These are phyloP conservation scores for Drosophila sechellia DNA, from an alignment of 1,140 invertebrate species.

Conservation along the genomic window DNA sequence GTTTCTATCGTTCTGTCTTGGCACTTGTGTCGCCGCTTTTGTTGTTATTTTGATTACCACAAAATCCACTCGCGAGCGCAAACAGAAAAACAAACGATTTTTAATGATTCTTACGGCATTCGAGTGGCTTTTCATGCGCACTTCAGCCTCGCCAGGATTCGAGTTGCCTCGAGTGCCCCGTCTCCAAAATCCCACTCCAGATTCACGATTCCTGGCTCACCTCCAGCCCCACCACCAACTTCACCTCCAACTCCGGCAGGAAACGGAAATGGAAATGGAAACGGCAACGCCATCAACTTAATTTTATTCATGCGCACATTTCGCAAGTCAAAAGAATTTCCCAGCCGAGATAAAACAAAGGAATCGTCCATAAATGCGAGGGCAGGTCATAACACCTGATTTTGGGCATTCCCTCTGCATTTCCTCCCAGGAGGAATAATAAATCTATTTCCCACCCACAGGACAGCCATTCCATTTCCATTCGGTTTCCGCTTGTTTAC, in stretches of 20 bases:
- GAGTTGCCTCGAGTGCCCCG: conserved; percentile 25
- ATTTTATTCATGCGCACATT: conserved; percentile 78
- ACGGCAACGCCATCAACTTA: conserved; percentile 73
- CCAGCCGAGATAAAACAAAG: conserved; percentile 69
- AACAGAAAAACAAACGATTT: conserved; percentile 66
- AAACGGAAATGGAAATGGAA: conserved; percentile 76
- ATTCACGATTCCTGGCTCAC: not conserved
- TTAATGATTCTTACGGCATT: conserved; percentile 83
- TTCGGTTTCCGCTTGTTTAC: not conserved
- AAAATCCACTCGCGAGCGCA: conserved; percentile 69
- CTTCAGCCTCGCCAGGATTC: conserved; percentile 51
- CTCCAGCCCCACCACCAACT: not conserved
- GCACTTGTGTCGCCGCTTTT: conserved; percentile 51
- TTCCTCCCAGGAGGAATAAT: not conserved
- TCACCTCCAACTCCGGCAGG: conserved; percentile 15
- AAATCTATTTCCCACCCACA: conserved; percentile 5
- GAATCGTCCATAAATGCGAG: conserved; percentile 10
- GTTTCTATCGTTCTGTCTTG: conserved; percentile 23
- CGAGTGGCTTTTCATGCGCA: conserved; percentile 79
- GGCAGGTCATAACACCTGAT: conserved; percentile 13
- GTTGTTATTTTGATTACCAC: conserved; percentile 74
- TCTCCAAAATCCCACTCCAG: not conserved
- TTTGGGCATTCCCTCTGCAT: conserved; percentile 1
- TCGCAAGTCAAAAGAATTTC: conserved; percentile 62
- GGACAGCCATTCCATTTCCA: not conserved